Evolutionary conservation across 2,113 vertebrate genomes (phyloP).

Genomic region (Neoarius graeffei): DNA sequence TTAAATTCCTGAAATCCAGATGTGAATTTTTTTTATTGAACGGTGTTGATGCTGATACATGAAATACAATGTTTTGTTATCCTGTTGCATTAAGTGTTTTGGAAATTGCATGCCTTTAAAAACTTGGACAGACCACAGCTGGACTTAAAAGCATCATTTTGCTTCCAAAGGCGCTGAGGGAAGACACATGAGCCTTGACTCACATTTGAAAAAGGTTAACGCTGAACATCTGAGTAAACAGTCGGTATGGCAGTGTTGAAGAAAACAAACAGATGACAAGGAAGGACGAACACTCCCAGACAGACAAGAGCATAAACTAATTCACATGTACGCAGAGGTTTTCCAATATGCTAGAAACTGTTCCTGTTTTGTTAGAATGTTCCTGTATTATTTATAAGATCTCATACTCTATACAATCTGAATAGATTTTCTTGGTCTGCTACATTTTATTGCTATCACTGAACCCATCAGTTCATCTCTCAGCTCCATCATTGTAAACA

Average conservation of each 20-base stretch:
- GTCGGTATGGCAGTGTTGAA: background rate
- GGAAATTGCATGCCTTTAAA: background rate
- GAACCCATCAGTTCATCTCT: background rate
- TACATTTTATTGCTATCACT: background rate
- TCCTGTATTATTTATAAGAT: background rate
- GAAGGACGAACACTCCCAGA: background rate
- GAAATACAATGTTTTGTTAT: slow-evolving; percentile 14
- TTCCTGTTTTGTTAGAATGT: background rate
- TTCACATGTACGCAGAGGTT: background rate
- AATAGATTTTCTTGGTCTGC: background rate
- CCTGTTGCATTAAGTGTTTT: slow-evolving; percentile 5
- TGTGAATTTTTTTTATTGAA: background rate
- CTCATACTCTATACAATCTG: background rate
- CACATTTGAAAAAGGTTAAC: slow-evolving; percentile 7
- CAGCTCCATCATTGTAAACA: background rate
- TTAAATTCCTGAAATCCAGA: background rate
- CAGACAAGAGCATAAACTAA: background rate
- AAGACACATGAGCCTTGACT: background rate
- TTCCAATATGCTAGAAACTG: background rate
- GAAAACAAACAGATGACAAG: slow-evolving; percentile 16
- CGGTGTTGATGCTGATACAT: background rate
- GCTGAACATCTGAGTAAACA: slow-evolving; percentile 8
- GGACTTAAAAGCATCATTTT: background rate
- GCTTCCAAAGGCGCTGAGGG: background rate
- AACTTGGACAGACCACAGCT: slow-evolving; percentile 14